Base-by-base conservation (phyloP, 2,113 vertebrate genomes). In the Scartelaos histophorus region DNA sequence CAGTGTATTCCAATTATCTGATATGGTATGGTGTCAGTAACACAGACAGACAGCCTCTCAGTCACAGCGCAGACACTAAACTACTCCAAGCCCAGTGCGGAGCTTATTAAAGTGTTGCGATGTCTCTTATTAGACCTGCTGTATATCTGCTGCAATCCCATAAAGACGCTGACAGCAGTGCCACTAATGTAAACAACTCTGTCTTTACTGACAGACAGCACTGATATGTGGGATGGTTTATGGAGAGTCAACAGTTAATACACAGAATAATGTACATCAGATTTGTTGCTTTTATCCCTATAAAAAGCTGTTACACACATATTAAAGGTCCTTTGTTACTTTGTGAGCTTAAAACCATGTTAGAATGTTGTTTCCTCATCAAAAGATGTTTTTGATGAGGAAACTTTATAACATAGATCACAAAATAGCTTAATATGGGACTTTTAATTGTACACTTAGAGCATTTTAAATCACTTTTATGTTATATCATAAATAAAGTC, bases 91-190 rank as follows among this genome's bases (percentile, higher is more conserved):
- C 67, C 81, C 70, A 82, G 82, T 76, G 79, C 71, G 2, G 74
- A 78, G 71, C 78, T 80, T 82, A 85, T 84, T 82, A 67, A 80
- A 85, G 73, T 78, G 70, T 74, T 72, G 75, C 83, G 87, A 82
- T 91, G 90, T 90, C 88, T 92, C 83, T 90, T 81, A 90, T 92
- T 90, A 92, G 84, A 73, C 45, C 21, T 70, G 82, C 82, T 83
- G 83, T 91, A 88, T 88, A 93, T 90, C 85, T 87, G 74, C 83
- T 64, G 73, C 73, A 70, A 70, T 71, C 79, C 76, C 78, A 81
- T 84, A 82, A 86, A 80, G 73, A 58, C 80, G 72, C 73, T 84
- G 81, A 80, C 78, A 73, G 62, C 69, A 66, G 76, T 75, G 77
- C 79, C 71, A 78, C 82, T 85, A 81, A 72, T 81, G 70, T 79